phyloP scores from a whole-genome alignment of 1,140 invertebrate genomes.

The Drosophila varians region DNA sequence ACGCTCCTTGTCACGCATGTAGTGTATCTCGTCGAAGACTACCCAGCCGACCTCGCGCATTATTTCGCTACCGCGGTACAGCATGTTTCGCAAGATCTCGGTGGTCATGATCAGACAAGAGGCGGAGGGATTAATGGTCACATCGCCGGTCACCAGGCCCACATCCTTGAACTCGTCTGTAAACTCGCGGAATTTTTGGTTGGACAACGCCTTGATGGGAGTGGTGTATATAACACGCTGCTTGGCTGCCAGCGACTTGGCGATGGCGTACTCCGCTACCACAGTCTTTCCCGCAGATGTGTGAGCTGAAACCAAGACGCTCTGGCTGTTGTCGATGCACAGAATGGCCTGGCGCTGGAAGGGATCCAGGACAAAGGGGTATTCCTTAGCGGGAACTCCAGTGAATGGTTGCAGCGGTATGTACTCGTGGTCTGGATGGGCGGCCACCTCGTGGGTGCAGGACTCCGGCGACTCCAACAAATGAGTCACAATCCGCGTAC shows the following conservation, averaged over 20 bases:
- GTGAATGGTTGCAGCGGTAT: conserved; percentile 87
- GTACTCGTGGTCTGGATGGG: conserved; percentile 94
- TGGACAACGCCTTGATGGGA: conserved; percentile 99
- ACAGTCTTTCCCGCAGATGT: conserved; percentile 99
- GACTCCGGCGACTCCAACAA: conserved; percentile 94
- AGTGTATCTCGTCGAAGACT: conserved; percentile 99
- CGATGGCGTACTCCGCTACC: conserved; percentile 95
- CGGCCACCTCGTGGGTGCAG: conserved; percentile 96
- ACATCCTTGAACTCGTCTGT: conserved; percentile 99
- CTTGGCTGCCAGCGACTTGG: conserved; percentile 87
- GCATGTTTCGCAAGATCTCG: conserved; percentile 99
- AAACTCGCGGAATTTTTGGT: conserved; percentile 99
- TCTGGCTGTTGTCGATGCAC: conserved; percentile 99
- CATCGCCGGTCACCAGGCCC: conserved; percentile 99
- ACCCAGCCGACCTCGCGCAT: conserved; percentile 99
- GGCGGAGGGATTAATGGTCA: conserved; percentile 99
- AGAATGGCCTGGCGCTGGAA: conserved; percentile 99
- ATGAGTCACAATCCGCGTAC: conserved; percentile 91
- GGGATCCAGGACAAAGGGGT: conserved; percentile 97
- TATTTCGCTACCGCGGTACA: conserved; percentile 98
- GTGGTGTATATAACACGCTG: conserved; percentile 99
- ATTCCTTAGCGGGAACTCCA: conserved; percentile 94
- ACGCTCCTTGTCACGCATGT: conserved; percentile 99
- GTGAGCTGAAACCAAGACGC: conserved; percentile 98
- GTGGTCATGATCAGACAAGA: conserved; percentile 99